Evolutionary conservation across 2,888 invertebrate species (phyloP).

Genomic region (Serrognathus titanus): DNA sequence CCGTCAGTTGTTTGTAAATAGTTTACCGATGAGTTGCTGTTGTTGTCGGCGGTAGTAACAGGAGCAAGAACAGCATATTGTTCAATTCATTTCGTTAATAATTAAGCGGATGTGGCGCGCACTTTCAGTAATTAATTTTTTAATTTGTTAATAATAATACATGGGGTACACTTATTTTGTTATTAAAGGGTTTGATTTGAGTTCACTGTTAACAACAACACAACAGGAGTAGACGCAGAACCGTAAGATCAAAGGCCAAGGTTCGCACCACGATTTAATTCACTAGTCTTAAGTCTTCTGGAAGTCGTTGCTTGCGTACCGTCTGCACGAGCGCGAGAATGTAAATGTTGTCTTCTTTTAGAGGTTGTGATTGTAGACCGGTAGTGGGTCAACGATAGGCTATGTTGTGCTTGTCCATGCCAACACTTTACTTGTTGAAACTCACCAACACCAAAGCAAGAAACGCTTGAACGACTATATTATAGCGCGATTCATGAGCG

Average conservation of each 20-base stretch:
- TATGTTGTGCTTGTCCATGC: conserved; percentile 33
- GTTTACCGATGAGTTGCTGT: no score
- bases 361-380: conserved; percentile 27
- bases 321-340: conserved; percentile 30
- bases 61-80: no score
- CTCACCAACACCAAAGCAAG: conserved; percentile 2
- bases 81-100: no score
- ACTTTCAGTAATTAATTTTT: no score
- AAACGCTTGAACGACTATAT: conserved; percentile 28
- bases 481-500: conserved; percentile 33
- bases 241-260: conserved; percentile 28
- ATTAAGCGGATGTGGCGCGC: no score
- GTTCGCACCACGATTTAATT: conserved; percentile 23
- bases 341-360: conserved; percentile 31
- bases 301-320: conserved; percentile 24
- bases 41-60: no score
- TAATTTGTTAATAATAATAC: no score
- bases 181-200: no score
- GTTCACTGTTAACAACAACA: neutral
- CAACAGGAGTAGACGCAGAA: conserved; percentile 3
- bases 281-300: conserved; percentile 6
- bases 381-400: conserved; percentile 41
- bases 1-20: no score
- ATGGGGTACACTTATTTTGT: no score
- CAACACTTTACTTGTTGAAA: neutral